Base-by-base conservation (phyloP, 1,140 invertebrate species). In the Heliconius hewitsoni region DNA sequence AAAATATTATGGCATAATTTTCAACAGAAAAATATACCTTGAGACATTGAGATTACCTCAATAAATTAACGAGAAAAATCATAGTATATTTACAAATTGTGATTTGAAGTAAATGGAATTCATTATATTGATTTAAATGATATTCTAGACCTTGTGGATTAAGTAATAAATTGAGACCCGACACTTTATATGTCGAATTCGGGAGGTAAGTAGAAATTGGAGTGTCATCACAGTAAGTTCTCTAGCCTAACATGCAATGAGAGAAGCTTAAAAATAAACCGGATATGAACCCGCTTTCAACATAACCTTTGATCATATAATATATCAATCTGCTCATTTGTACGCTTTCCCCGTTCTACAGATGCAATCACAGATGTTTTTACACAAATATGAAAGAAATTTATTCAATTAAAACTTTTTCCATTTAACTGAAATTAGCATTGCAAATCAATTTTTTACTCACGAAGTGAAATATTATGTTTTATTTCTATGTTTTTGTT, bases 341-440 rank as follows among this genome's bases (percentile, higher is more conserved):
- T 66, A 27, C 23, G 30, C 2, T 27, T 27, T 9, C 23, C 60
- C 30, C 27, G n/a, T 30, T 66, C 11, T 13, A 23, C 23, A 23
- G 23, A 30, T 27, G 30, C 11, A 66, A 66, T 66, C 60, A 66
- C 60, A 66, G 60, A 30, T 66, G 57, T 66, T 66, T 66, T 66
- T 66, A 66, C 11, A 30, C 60, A 66, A 66, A 66, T 66, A 66
- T 66, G 9, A 11, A 66, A 66, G 60, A 11, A 66, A 66, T 66
- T 66, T 66, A 66, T 66, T 66, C 60, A 30, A 72, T 72, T 39
- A 72, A 37, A 37, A 72, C 71, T 72, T 72, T 72, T 42, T 72
- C 18, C 71, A 42, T 37, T 72, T 72, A 37, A 37, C n/a, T 9
- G 39, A 72, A 72, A 72, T 72, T 42, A 72, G 71, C 30, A 66